These are phyloP conservation scores for Octodonta nipae DNA, from an alignment of 2,888 invertebrate genomes.

Conservation along the genomic window DNA sequence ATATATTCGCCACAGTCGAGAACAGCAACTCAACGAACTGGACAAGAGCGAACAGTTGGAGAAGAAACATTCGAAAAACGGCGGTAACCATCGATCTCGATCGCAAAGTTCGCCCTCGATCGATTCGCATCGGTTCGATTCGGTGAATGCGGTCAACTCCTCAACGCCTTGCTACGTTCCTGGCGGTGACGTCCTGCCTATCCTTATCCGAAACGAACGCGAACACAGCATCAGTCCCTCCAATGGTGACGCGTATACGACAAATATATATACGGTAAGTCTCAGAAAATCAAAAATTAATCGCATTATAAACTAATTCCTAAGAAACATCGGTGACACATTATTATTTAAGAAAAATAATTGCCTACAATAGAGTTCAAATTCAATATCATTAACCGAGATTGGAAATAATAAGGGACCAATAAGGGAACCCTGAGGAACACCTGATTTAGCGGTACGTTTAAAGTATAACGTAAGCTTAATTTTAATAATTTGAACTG, in stretches of 20 bases:
- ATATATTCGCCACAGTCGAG: constrained; percentile 64
- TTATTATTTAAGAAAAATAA: no score
- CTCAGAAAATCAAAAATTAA: no score
- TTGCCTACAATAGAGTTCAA: no score
- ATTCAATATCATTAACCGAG: no score
- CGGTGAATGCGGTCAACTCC: constrained; percentile 22
- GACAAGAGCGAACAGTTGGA: constrained; percentile 29
- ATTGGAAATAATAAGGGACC: no score
- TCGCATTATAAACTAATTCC: no score
- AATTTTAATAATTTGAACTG: no score
- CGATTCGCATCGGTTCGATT: constrained; percentile 19
- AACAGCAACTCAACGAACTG: constrained; percentile 60
- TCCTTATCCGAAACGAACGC: constrained; percentile 28
- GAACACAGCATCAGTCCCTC: constrained; percentile 23
- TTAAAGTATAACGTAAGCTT: no score
- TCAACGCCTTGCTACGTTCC: constrained; percentile 38
- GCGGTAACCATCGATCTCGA: constrained; percentile 17
- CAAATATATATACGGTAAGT: constrained; percentile 26
- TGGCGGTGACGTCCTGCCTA: constrained; percentile 34
- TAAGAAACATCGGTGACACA: no score
- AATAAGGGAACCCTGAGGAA: no score
- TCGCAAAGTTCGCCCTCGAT: constrained; percentile 27
- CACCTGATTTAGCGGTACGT: no score
- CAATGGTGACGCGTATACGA: constrained; percentile 26
- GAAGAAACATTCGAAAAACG: constrained; percentile 15